These are phyloP conservation scores for Larimichthys polyactis DNA, from an alignment of 2,113 vertebrate genomes.

Conservation along the genomic window DNA sequence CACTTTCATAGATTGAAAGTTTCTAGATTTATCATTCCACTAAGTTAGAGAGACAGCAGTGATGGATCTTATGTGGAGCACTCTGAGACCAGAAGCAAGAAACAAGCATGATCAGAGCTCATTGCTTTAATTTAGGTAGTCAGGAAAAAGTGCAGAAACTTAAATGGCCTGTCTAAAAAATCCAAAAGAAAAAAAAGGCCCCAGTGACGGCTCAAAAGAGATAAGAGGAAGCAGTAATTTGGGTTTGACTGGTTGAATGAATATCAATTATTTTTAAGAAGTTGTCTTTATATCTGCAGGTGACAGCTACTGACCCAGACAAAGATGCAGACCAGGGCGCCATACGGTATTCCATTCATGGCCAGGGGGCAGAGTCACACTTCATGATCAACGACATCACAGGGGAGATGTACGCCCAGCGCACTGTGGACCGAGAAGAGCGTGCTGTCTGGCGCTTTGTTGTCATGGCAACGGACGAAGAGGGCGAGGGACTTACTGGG, in stretches of 20 bases:
- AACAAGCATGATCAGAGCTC: conserved; percentile 55
- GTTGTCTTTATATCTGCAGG: conserved; percentile 81
- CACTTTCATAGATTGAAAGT: neutral
- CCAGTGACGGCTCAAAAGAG: conserved; percentile 37
- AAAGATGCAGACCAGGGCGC: conserved; percentile 87
- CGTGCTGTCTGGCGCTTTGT: conserved; percentile 91
- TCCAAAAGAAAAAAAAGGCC: conserved; percentile 35
- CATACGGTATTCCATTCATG: conserved; percentile 90
- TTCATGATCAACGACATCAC: conserved; percentile 92
- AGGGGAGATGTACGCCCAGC: conserved; percentile 89
- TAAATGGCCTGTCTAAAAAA: conserved; percentile 60
- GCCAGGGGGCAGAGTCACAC: conserved; percentile 87
- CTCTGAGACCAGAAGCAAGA: conserved; percentile 30
- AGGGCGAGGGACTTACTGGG: conserved; percentile 90
- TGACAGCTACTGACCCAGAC: conserved; percentile 91
- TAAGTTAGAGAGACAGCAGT: conserved; percentile 27
- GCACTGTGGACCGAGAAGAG: conserved; percentile 89
- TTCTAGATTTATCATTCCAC: conserved; percentile 26
- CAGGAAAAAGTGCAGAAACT: conserved; percentile 54
- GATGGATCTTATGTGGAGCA: conserved; percentile 28
- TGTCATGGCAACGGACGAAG: conserved; percentile 91
- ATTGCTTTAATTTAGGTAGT: conserved; percentile 61
- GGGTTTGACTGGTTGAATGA: conserved; percentile 49
- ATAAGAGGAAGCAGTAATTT: conserved; percentile 60
- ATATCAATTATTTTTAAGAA: conserved; percentile 50